Evolutionary conservation across 2,113 vertebrate species (phyloP).

Genomic region (Hipposideros armiger): DNA sequence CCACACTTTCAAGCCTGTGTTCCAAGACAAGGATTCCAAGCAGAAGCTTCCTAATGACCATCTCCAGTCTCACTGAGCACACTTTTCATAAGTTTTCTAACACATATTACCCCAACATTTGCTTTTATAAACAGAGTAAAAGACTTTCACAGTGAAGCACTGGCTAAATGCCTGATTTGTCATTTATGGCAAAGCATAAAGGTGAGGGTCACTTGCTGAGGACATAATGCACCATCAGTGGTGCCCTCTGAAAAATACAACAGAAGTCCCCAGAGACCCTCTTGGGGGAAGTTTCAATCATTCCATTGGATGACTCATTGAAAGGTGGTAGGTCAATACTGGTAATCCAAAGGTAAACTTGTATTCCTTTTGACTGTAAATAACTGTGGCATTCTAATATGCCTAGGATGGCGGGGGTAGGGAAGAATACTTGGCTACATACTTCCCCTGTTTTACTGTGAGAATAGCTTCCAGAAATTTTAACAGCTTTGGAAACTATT

Average conservation of each 20-base stretch:
- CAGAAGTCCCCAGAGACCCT: neutral
- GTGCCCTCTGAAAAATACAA: neutral
- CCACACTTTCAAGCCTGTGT: neutral
- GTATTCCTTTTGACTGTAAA: neutral
- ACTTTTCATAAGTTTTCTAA: neutral
- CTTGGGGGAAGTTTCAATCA: neutral
- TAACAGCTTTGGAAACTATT: constrained; percentile 32
- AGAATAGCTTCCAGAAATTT: constrained; percentile 48
- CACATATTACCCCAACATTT: neutral
- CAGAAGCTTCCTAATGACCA: neutral
- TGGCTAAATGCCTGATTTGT: neutral
- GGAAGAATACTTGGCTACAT: neutral
- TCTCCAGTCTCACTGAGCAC: neutral
- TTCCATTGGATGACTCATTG: neutral
- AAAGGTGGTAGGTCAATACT: too few relatives aligned
- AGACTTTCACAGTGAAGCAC: neutral
- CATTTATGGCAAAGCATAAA: neutral
- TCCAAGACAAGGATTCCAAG: neutral
- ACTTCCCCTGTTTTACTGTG: neutral
- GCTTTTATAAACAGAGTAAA: neutral
- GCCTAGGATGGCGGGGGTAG: neutral
- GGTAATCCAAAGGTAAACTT: neutral
- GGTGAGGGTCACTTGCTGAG: neutral
- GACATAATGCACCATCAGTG: neutral
- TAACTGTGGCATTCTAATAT: neutral